Base-by-base conservation (phyloP, 92 coral and sea anemone species). In the Pocillopora grandis region DNA sequence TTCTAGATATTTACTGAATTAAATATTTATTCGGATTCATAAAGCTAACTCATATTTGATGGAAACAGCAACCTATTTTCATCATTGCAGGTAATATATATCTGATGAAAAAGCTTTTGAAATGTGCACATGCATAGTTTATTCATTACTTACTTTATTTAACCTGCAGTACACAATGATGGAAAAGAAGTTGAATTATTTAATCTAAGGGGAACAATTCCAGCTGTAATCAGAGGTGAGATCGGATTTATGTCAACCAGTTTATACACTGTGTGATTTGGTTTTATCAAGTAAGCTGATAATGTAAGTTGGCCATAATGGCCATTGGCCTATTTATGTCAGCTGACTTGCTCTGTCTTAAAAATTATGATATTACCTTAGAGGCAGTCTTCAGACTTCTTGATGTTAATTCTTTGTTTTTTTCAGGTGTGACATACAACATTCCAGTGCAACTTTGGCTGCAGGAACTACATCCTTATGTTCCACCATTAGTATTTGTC, bases 401-500 rank as follows among this genome's bases (percentile, higher is more conserved):
- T 14, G n/a, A 17, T 16, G 27, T 62, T 19, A 62, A 16, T 6
- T 6, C 5, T 0, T 17, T 20, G 27, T 63, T 63, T 1, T 6
- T 63, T 64, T 31, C 16, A 95, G 98, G 98, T 63, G 49, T 85
- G 10, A 77, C 71, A 17, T 93, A 95, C 86, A 91, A 95, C 70
- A 95, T 95, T 18, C 98, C 98, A 75, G 74, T 95, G 48, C 84
- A 90, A 64, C 71, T 95, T 10, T 93, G 90, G 89, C 77, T 95
- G 17, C 92, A 88, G 72, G 95, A 95, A 62, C 75, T 79, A 14
- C 97, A 93, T 77, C 98, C 98, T 12, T 91, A 71, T 86, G 87
- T 93, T n/a, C 94, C 97, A 2, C 98, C 98, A 3, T 75, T 95
- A 85, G 94, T 80, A 2, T 91, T 86, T 71, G 98, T 95, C 71